Evolutionary conservation across 2,113 vertebrate species (phyloP).

Genomic region (Meleagris gallopavo): DNA sequence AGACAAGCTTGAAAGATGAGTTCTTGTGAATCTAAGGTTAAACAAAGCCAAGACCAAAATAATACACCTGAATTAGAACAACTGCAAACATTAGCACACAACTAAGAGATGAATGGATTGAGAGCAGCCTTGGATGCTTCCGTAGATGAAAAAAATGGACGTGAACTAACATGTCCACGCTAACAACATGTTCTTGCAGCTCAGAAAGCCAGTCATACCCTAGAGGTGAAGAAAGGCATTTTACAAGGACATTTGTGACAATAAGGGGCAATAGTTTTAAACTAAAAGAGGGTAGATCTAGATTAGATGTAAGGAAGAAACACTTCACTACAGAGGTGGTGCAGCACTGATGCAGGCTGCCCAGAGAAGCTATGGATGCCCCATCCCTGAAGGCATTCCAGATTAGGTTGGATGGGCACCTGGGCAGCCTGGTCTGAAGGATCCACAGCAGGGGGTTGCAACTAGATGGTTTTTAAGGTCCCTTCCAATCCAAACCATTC

Average conservation of each 20-base stretch:
- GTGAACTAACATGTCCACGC: too few species aligned
- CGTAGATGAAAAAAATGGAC: neutral
- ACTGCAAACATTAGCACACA: neutral
- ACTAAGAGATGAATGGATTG: neutral
- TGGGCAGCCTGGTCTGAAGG: neutral
- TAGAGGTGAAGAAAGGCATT: neutral
- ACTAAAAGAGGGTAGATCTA: neutral
- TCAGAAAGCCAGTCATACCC: neutral
- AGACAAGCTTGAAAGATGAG: neutral
- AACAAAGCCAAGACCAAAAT: neutral
- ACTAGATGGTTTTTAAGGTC: neutral
- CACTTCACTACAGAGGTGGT: neutral
- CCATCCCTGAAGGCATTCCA: neutral
- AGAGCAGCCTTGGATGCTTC: neutral
- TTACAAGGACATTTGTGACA: neutral
- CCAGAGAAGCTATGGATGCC: neutral
- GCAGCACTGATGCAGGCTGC: neutral
- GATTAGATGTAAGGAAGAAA: neutral
- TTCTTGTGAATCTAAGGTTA: neutral
- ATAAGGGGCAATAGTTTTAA: neutral
- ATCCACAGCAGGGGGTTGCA: neutral
- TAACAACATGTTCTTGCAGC: neutral
- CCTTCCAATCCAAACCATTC: neutral
- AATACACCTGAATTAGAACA: neutral
- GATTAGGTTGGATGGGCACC: neutral